phyloP scores from a whole-genome alignment of 1,140 invertebrate genomes.

The Drosophila littoralis region DNA sequence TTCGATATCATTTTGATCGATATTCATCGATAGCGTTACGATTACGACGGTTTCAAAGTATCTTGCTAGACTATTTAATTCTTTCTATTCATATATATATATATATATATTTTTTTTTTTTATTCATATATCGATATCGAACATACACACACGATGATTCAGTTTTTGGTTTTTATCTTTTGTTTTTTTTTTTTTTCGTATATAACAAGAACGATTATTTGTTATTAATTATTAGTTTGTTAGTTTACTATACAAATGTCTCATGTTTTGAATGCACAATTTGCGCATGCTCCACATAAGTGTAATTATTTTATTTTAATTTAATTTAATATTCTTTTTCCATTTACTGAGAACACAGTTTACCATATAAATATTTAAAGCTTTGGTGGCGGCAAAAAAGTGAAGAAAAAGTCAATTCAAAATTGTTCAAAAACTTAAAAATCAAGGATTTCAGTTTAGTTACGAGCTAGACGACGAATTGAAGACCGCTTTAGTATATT shows the following conservation, averaged over 20 bases:
- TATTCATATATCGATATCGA: constrained; percentile 43
- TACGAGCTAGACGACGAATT: constrained; percentile 50
- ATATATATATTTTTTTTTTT: constrained; percentile 45
- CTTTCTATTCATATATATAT: constrained; percentile 32
- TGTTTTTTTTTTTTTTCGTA: constrained; percentile 54
- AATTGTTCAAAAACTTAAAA: constrained; percentile 20
- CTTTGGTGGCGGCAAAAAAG: constrained; percentile 75
- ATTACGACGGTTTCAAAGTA: constrained; percentile 78
- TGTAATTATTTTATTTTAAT: constrained; percentile 46
- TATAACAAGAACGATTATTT: constrained; percentile 73
- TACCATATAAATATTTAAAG: constrained; percentile 81
- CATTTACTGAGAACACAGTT: constrained; percentile 75
- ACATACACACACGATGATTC: constrained; percentile 74
- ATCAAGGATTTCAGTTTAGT: constrained; percentile 28
- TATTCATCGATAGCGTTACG: constrained; percentile 34
- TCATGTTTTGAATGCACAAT: constrained; percentile 32
- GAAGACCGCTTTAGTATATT: constrained; percentile 67
- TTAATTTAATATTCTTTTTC: constrained; percentile 35
- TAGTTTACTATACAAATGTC: constrained; percentile 79
- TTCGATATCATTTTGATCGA: constrained; percentile 6
- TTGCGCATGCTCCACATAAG: constrained; percentile 50
- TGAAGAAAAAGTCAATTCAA: constrained; percentile 25
- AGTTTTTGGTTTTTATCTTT: constrained; percentile 46
- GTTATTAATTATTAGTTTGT: constrained; percentile 50
- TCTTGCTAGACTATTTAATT: constrained; percentile 63